phyloP scores from a whole-genome alignment of 2,888 invertebrate genomes.

The Chalcis sispes region DNA sequence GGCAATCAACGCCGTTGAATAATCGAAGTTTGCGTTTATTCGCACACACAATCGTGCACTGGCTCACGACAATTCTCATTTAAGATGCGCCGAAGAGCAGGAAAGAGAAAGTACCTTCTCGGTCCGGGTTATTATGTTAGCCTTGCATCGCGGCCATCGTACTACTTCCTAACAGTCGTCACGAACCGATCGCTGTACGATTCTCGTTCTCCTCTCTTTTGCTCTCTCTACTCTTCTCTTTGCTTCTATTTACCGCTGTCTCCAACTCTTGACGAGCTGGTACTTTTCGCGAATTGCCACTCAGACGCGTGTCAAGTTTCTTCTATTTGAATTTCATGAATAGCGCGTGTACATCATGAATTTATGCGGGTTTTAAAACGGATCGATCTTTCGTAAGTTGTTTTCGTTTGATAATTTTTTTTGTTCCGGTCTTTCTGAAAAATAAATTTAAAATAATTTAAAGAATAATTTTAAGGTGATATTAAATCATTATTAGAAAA shows the following conservation, averaged over 20 bases:
- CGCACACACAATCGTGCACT: conserved; percentile 20
- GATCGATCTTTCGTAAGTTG: conserved; percentile 30
- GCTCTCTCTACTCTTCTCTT: not conserved
- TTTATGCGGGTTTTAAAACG: conserved; percentile 5
- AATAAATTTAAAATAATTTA: no score
- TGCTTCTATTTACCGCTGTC: conserved; percentile 45
- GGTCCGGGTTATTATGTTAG: conserved; percentile 69
- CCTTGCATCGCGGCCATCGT: conserved; percentile 73
- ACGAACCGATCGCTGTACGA: conserved; percentile 18
- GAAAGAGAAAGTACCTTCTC: conserved; percentile 70
- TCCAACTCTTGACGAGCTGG: conserved; percentile 57
- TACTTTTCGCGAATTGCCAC: conserved; percentile 50
- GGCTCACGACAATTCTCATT: conserved; percentile 35
- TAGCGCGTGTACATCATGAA: conserved; percentile 21
- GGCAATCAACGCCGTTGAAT: not conserved
- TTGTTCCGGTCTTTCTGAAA: no score
- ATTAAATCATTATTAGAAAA: no score
- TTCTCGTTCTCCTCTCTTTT: not conserved
- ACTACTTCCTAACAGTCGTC: conserved; percentile 47
- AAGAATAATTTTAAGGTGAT: no score
- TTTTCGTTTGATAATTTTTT: conserved; percentile 9
- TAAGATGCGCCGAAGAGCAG: conserved; percentile 34
- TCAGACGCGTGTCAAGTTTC: conserved; percentile 38
- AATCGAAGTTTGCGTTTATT: conserved; percentile 39
- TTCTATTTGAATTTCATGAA: conserved; percentile 49